A percentile compares a stretch with the other conserved stretches of the same genome.
Evolutionary conservation across 2,797 vertebrate genomes (phyloP).

Genomic region (Parauchenoglanis ngamensis): DNA sequence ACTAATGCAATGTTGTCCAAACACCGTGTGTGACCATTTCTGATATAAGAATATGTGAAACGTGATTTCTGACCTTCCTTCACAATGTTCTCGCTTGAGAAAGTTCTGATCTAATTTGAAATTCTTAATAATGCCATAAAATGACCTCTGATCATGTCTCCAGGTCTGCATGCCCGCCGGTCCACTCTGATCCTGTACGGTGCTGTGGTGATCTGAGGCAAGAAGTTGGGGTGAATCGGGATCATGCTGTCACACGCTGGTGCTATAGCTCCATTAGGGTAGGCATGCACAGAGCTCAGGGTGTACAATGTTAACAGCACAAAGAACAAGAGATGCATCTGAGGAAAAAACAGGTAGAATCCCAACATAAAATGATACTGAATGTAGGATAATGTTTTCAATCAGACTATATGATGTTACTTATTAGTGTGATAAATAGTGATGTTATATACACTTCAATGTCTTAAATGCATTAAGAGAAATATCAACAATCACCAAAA

Average conservation of each 20-base stretch:
- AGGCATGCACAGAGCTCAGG: slow-evolving; percentile 46
- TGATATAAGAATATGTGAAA: not conserved
- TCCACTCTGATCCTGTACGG: slow-evolving; percentile 57
- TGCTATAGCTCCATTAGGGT: slow-evolving; percentile 58
- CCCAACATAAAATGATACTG: not conserved
- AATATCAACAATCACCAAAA: not conserved
- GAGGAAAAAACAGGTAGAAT: not conserved
- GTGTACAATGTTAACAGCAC: slow-evolving; percentile 29
- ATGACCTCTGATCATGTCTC: slow-evolving; percentile 56
- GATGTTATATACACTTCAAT: not conserved
- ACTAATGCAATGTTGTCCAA: not conserved
- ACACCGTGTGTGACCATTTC: not conserved
- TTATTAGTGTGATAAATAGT: not conserved
- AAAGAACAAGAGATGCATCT: slow-evolving; percentile 17
- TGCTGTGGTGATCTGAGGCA: slow-evolving; percentile 43
- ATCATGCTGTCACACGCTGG: slow-evolving; percentile 57
- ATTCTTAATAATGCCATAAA: not conserved
- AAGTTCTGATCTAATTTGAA: not conserved
- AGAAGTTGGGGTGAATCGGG: slow-evolving; percentile 38
- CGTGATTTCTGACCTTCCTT: slow-evolving; percentile 33
- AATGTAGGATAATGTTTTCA: not conserved
- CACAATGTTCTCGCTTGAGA: not conserved
- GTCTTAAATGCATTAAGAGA: not conserved
- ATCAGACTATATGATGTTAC: not conserved
- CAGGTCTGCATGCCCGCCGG: slow-evolving; percentile 56